phyloP scores from a whole-genome alignment of 2,797 vertebrate species.

The Diceros bicornis region DNA sequence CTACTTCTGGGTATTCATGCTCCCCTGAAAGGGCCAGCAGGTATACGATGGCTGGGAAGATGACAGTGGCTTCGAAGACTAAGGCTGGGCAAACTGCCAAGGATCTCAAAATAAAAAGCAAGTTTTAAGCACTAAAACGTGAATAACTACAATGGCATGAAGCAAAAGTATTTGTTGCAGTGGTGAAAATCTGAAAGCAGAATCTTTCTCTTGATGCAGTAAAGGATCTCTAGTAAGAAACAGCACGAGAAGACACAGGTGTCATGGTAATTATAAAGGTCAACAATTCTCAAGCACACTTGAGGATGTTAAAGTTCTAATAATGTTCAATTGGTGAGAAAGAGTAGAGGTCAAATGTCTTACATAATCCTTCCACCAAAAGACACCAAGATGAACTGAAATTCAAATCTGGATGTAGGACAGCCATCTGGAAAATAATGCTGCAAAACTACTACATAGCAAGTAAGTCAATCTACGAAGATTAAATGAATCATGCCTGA shows the following conservation, averaged over 20 bases:
- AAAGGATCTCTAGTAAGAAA: constrained; percentile 33
- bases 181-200: constrained; percentile 37
- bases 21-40: background rate
- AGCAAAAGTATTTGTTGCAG: background rate
- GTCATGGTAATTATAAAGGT: background rate
- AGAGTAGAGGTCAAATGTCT: background rate
- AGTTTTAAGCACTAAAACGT: background rate
- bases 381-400: constrained; percentile 56
- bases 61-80: background rate
- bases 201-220: background rate
- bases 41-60: background rate
- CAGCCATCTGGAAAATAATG: constrained; percentile 67
- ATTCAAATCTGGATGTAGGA: constrained; percentile 59
- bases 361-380: constrained; percentile 65
- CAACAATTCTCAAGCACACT: background rate
- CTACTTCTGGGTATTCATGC: background rate
- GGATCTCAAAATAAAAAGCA: constrained; percentile 45
- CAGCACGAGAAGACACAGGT: background rate
- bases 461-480: constrained; percentile 60
- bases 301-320: background rate
- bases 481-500: constrained; percentile 70
- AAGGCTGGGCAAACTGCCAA: background rate
- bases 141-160: background rate
- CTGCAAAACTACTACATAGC: background rate
- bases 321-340: constrained; percentile 36